phyloP scores from a whole-genome alignment of 2,888 invertebrate species.

The Drosophila histrio region DNA sequence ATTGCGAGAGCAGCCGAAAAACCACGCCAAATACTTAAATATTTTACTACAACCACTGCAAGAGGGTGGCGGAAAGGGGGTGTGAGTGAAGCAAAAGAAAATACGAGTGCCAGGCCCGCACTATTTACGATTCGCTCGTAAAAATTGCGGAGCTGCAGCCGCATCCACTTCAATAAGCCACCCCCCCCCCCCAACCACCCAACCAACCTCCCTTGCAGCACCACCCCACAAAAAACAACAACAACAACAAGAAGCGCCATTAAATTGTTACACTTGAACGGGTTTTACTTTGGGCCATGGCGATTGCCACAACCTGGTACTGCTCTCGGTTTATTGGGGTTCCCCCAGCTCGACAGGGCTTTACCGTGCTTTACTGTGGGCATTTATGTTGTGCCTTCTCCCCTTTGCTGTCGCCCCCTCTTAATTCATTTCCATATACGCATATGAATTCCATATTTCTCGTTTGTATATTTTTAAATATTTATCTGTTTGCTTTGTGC shows the following conservation, averaged over 20 bases:
- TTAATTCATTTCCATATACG: conserved; percentile 76
- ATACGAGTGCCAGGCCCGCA: conserved; percentile 33
- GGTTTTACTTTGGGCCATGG: conserved; percentile 73
- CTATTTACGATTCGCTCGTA: conserved; percentile 68
- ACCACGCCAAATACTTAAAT: conserved; percentile 55
- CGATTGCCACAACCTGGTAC: conserved; percentile 61
- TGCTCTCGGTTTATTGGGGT: conserved; percentile 32
- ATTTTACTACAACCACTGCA: conserved; percentile 34
- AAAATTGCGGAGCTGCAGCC: conserved; percentile 57
- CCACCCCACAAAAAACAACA: conserved; percentile 15
- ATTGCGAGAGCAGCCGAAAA: conserved; percentile 54
- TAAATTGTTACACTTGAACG: conserved; percentile 82
- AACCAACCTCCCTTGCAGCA: background rate
- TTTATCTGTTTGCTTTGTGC: conserved; percentile 47
- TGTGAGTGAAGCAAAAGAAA: conserved; percentile 16
- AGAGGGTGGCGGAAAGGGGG: background rate
- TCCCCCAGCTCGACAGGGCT: background rate
- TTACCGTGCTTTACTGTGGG: conserved; percentile 19
- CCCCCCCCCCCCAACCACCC: conserved; percentile 10
- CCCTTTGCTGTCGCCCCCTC: background rate
- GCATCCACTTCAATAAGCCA: conserved; percentile 49
- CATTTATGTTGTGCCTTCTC: conserved; percentile 26
- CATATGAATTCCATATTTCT: conserved; percentile 65
- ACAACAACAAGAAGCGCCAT: conserved; percentile 72
- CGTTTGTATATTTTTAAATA: conserved; percentile 50